These are phyloP conservation scores for Pogonocherus hispidulus DNA, from an alignment of 2,888 invertebrate genomes.

Conservation along the genomic window DNA sequence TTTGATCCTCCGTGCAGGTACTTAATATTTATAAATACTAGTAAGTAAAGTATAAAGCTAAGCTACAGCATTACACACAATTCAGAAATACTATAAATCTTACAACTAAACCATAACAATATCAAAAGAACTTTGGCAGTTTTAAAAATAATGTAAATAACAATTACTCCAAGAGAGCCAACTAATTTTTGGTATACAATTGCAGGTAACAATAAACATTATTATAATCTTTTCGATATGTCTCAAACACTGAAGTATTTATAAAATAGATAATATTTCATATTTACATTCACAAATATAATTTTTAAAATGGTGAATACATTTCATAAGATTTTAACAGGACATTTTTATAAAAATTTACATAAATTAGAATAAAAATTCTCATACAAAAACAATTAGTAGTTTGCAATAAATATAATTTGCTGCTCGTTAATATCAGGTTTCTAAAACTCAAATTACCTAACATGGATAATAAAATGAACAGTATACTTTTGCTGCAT, in stretches of 20 bases:
- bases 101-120: slow-evolving; percentile 12
- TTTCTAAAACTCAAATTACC: background rate
- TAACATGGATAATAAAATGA: too few species aligned
- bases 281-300: slow-evolving; percentile 37
- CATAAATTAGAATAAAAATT: background rate
- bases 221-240: slow-evolving; percentile 49
- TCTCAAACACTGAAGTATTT: slow-evolving; percentile 47
- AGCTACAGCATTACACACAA: background rate
- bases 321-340: slow-evolving; percentile 38
- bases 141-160: slow-evolving; percentile 16
- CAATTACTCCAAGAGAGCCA: background rate
- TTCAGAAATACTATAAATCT: background rate
- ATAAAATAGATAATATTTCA: slow-evolving; percentile 46
- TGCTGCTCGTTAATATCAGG: slow-evolving; percentile 9
- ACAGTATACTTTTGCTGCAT: too few species aligned
- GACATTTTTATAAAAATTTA: slow-evolving; percentile 13
- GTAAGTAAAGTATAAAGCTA: background rate
- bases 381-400: slow-evolving; percentile 13
- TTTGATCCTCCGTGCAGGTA: background rate
- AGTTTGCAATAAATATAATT: slow-evolving; percentile 26
- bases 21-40: background rate
- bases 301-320: slow-evolving; percentile 32
- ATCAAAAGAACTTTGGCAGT: slow-evolving; percentile 24
- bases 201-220: slow-evolving; percentile 38
- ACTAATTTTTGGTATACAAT: slow-evolving; percentile 10